phyloP scores from a whole-genome alignment of 1,140 invertebrate species.

The Drosophila punjabiensis region DNA sequence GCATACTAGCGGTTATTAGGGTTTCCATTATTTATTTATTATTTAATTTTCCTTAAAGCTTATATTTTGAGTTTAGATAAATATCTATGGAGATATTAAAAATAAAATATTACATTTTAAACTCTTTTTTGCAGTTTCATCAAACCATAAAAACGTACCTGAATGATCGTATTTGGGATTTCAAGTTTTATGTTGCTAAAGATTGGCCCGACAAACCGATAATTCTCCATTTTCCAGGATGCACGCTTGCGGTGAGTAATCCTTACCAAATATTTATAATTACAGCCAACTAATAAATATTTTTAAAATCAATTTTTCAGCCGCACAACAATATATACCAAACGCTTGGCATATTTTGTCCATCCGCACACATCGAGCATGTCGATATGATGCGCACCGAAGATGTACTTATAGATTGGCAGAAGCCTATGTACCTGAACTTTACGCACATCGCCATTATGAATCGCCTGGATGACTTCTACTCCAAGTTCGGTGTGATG shows the following conservation, averaged over 20 bases:
- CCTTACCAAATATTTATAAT: too few species aligned
- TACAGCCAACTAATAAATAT: neutral
- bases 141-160: constrained; percentile 94
- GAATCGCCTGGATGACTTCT: constrained; percentile 89
- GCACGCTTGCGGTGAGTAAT: constrained; percentile 91
- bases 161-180: constrained; percentile 94
- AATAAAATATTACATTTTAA: neutral
- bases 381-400: constrained; percentile 90
- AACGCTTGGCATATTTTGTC: constrained; percentile 93
- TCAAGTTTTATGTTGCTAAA: constrained; percentile 94
- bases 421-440: constrained; percentile 92
- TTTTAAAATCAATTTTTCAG: constrained; percentile 85
- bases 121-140: constrained; percentile 90
- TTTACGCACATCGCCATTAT: constrained; percentile 92
- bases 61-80: rapidly evolving
- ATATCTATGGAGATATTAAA: neutral
- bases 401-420: constrained; percentile 91
- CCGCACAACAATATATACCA: constrained; percentile 92
- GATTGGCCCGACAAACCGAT: constrained; percentile 93
- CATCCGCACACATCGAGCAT: constrained; percentile 89
- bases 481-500: constrained; percentile 87
- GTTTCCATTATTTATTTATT: neutral
- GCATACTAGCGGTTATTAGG: neutral
- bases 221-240: constrained; percentile 93
- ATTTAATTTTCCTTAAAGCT: neutral